phyloP scores from a whole-genome alignment of 2,113 vertebrate genomes.

The Pan paniscus region DNA sequence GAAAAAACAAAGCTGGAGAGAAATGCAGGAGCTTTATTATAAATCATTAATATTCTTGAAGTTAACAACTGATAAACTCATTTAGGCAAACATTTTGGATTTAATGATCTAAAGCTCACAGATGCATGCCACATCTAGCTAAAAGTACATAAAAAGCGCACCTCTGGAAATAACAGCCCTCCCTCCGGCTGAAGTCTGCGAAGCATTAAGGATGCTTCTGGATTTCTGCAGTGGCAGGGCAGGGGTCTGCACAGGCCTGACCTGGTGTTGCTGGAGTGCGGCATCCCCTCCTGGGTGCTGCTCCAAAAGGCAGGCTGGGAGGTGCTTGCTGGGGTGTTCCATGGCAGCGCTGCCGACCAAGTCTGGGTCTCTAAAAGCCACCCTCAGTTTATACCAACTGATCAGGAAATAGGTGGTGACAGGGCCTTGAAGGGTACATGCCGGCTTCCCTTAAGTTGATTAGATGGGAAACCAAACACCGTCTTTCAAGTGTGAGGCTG shows the following conservation, averaged over 20 bases:
- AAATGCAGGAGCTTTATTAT: constrained; percentile 50
- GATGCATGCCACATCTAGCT: not conserved
- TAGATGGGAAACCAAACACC: not conserved
- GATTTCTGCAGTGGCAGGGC: accelerated
- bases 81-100: not conserved
- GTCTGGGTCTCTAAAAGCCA: not conserved
- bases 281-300: not conserved
- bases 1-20: not conserved
- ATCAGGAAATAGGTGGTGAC: accelerated
- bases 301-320: accelerated
- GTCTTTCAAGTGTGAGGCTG: not conserved
- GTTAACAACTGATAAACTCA: not conserved
- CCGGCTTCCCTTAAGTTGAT: accelerated
- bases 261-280: not conserved
- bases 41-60: not conserved
- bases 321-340: accelerated
- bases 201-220: accelerated
- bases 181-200: not conserved
- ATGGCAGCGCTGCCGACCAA: accelerated
- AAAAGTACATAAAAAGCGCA: accelerated
- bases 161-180: accelerated
- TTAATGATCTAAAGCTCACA: not conserved
- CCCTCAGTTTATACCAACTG: too few species aligned
- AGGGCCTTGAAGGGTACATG: not conserved
- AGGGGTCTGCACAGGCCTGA: accelerated